phyloP scores from a whole-genome alignment of 53 echinoderm and acorn worm genomes.

The Temnopleurus reevesii region DNA sequence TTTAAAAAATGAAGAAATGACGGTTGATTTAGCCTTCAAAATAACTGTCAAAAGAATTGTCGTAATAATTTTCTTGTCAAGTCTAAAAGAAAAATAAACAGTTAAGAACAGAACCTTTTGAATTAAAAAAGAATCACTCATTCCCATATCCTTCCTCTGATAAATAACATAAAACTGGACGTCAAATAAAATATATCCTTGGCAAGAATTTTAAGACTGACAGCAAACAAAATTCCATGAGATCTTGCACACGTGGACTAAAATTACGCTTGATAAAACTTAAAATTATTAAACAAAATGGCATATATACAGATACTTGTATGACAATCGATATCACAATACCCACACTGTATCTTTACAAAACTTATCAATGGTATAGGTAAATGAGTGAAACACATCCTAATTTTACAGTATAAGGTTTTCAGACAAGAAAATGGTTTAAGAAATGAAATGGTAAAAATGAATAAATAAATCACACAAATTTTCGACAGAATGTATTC shows the following conservation, averaged over 20 bases:
- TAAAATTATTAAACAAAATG: neutral
- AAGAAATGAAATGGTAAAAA: neutral
- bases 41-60: neutral
- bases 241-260: neutral
- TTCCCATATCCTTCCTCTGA: neutral
- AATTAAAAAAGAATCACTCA: no score
- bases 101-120: no score
- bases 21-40: no score
- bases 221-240: neutral
- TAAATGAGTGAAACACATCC: no score
- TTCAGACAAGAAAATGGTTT: neutral
- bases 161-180: slow-evolving; percentile 6
- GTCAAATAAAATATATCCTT: neutral
- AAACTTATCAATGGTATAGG: neutral
- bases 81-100: no score
- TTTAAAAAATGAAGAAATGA: no score
- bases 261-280: neutral
- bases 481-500: neutral
- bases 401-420: neutral
- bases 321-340: neutral
- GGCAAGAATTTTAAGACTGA: neutral
- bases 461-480: neutral
- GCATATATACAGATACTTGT: slow-evolving; percentile 5
- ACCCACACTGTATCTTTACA: no score
- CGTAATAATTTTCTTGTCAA: neutral